Conservation (phyloP, 2,113 vertebrate species). For the Cairina moschata region DNA sequence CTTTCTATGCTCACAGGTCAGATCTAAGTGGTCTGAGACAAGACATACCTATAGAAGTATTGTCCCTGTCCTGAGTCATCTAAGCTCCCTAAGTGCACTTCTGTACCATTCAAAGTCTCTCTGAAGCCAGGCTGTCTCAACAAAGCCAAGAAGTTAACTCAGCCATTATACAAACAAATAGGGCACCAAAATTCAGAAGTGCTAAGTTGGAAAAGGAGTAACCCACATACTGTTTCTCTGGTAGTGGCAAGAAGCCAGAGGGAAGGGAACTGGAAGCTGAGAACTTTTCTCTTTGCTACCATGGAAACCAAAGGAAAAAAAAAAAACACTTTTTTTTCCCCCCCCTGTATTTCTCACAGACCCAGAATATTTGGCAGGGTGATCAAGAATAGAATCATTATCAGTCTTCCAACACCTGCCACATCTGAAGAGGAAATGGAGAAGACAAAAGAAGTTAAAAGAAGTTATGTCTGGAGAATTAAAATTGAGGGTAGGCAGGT, state of each 20-base stretch:
- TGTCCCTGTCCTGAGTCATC: neutral
- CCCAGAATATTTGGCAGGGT: neutral
- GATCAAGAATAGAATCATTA: neutral
- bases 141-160: neutral
- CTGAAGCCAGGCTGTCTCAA: neutral
- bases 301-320: neutral
- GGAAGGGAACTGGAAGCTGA: neutral
- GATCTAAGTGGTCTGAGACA: neutral
- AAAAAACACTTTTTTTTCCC: fast-evolving
- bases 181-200: neutral
- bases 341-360: neutral
- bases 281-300: neutral
- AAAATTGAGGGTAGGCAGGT: neutral
- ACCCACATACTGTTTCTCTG: neutral
- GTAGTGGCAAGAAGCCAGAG: neutral
- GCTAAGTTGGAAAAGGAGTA: neutral
- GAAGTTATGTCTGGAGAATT: neutral
- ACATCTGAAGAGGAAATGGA: neutral
- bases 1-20: neutral
- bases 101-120: neutral
- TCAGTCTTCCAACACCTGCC: neutral
- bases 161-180: neutral
- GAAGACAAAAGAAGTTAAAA: neutral
- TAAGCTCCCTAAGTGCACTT: neutral
- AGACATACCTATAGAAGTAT: neutral